Evolutionary conservation across 2,113 vertebrate species (phyloP), one percentile per base, ranked within the genome.

Genomic region (Copsychus sechellarum): DNA sequence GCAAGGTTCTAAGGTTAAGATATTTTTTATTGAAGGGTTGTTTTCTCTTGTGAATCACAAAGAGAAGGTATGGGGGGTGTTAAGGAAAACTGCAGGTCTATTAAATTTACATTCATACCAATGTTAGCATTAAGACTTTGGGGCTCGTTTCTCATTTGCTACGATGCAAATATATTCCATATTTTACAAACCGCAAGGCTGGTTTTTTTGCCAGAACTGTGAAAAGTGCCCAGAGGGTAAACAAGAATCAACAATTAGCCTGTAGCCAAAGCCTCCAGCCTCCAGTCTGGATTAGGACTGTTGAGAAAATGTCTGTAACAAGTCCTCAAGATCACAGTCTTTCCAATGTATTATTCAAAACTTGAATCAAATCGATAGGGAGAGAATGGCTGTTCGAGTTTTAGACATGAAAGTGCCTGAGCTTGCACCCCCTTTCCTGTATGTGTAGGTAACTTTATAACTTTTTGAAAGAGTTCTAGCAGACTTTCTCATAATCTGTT

Each of bases 31-130:
- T 12, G 1, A 88, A 73, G 45, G 9, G 15, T 64, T 88, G 23
- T 80, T 95, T 93, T 93, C 74, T 87, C 79, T 66, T 61, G 88
- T 80, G 90, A 70, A 86, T 94, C 82, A 77, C 93, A 85, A 81
- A 92, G 29, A 53, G 50, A 76, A 90, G 81, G 36, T 87, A 69
- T 69, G 48, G 57, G 25, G n/a, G 22, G 45, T 69, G 71, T 93
- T 92, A 90, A 22, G 50, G 64, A 82, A 88, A 88, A 58, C 76
- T 81, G 48, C 1, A 1, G n/a, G 42, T 81, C 83, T 86, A 70
- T 88, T 91, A 93, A 88, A 73, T 86, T 91, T 86, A 83, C 54
- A 65, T 92, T 95, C 74, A 53, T 92, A 92, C 61, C 71, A 88
- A 83, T 0, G 0, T 84, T 71, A 88, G 36, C 58, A 82, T 80